Conservation (phyloP, 1,140 invertebrate species). For the Diachasmimorpha longicaudata region DNA sequence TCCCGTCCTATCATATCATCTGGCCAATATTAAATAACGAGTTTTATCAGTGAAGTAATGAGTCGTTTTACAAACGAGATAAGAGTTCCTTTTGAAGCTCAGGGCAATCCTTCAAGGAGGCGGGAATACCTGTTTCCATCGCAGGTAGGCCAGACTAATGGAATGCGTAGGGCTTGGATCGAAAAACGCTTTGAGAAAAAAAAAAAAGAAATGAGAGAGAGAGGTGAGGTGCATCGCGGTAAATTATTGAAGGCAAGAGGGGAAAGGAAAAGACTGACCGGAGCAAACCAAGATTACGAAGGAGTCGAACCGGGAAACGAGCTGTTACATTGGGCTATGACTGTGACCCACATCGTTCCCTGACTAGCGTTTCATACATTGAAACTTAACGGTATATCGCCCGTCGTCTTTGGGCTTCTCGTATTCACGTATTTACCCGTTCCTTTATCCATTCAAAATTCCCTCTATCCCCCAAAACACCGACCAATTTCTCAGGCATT, state of each 20-base stretch:
- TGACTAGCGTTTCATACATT: constrained; percentile 25
- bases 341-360: constrained; percentile 23
- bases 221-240: not conserved
- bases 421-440: not conserved
- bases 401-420: not conserved
- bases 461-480: not conserved
- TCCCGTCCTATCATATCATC: not conserved
- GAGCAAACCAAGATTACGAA: constrained; percentile 12
- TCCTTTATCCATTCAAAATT: not conserved
- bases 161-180: constrained; percentile 18
- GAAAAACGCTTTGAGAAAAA: constrained; percentile 1
- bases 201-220: not conserved
- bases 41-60: not conserved
- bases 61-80: not conserved
- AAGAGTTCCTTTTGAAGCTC: not conserved
- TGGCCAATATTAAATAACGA: not conserved
- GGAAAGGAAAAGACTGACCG: not conserved
- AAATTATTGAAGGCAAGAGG: not conserved
- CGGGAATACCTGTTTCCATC: constrained; percentile 3
- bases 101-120: not conserved
- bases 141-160: constrained; percentile 13
- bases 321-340: constrained; percentile 28
- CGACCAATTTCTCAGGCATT: not conserved
- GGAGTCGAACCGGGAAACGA: constrained; percentile 22
- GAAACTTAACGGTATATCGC: constrained; percentile 18